phyloP scores from a whole-genome alignment of 2,888 invertebrate genomes.

The Pammene fasciana region DNA sequence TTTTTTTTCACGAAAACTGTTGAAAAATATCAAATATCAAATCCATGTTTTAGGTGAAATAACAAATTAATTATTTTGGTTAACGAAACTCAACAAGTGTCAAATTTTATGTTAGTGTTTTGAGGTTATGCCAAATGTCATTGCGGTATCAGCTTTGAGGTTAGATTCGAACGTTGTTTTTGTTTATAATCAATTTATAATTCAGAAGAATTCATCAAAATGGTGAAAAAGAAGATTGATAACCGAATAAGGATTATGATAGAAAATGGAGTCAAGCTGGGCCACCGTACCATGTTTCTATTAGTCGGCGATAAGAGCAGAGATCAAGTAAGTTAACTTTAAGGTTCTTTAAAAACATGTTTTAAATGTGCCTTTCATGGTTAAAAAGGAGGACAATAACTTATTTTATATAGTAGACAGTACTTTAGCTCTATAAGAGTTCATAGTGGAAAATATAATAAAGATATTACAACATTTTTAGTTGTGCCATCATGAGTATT shows the following conservation, averaged over 20 bases:
- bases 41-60: neutral
- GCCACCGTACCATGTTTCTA: constrained; percentile 96
- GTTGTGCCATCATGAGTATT: too few species aligned
- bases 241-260: constrained; percentile 97
- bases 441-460: neutral
- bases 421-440: neutral
- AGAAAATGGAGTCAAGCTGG: constrained; percentile 96
- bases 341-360: neutral
- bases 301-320: constrained; percentile 97
- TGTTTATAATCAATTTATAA: constrained; percentile 38
- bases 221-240: constrained; percentile 98
- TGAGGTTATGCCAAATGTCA: constrained; percentile 54
- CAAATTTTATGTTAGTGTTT: constrained; percentile 43
- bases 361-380: neutral
- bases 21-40: neutral
- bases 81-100: constrained; percentile 23
- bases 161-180: constrained; percentile 39
- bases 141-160: constrained; percentile 30
- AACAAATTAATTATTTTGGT: too few species aligned
- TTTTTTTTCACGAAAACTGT: too few species aligned
- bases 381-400: neutral
- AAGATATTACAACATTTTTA: neutral
- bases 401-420: too few species aligned
- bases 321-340: constrained; percentile 89
- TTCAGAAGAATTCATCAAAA: constrained; percentile 68